These are phyloP conservation scores for Eupleurogrammus muticus DNA, from an alignment of 2,797 vertebrate species.

Conservation along the genomic window DNA sequence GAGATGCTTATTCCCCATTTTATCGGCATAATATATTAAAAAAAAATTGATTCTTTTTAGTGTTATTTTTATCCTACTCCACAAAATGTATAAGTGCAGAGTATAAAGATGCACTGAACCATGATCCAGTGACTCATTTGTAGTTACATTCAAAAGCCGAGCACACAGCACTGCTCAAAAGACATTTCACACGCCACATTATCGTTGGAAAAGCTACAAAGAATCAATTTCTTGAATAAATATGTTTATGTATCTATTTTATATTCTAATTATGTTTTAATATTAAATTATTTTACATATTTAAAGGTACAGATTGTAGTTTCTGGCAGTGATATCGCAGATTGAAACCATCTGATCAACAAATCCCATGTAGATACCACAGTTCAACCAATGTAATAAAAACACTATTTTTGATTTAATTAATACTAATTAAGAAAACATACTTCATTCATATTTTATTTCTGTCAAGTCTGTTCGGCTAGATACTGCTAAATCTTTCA, in stretches of 20 bases:
- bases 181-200: conserved; percentile 9
- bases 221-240: background rate
- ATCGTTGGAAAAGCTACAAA: background rate
- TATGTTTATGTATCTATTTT: background rate
- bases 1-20: conserved; percentile 11
- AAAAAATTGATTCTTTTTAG: conserved; percentile 10
- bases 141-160: conserved; percentile 6
- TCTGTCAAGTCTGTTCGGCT: too few relatives aligned
- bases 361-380: too few relatives aligned
- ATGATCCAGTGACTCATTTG: conserved; percentile 47
- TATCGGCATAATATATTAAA: conserved; percentile 6
- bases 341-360: too few relatives aligned
- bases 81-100: conserved; percentile 23
- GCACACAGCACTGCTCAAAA: background rate
- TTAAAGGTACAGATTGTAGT: too few relatives aligned
- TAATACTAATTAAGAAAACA: too few relatives aligned
- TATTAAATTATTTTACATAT: background rate
- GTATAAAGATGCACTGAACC: conserved; percentile 20
- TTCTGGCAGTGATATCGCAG: too few relatives aligned
- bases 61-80: background rate
- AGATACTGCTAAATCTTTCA: too few relatives aligned
- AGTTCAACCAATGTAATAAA: too few relatives aligned
- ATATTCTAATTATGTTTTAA: background rate
- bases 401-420: too few relatives aligned
- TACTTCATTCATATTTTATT: too few relatives aligned